Percentiles rank a stretch among this genome's conserved stretches.
Conservation (phyloP, 2,888 invertebrate species). For the Oeneis ivallda region DNA sequence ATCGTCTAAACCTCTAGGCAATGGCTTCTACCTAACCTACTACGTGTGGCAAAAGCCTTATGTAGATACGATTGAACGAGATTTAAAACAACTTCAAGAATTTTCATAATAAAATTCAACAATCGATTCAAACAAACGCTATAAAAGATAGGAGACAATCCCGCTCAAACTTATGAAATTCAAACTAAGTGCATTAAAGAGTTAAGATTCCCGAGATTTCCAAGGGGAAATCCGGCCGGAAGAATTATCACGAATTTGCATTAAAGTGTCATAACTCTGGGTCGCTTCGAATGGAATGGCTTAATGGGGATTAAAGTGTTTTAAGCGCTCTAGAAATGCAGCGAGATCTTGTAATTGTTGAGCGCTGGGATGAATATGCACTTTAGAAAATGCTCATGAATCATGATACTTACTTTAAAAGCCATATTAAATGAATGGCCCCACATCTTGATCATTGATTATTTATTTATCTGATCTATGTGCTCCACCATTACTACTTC, state of each 20-base stretch:
- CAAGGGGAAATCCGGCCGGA: constrained; percentile 22
- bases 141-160: constrained; percentile 4
- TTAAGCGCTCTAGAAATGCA: neutral
- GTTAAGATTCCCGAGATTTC: constrained; percentile 25
- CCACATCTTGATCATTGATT: no score
- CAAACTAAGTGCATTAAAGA: constrained; percentile 23
- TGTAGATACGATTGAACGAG: neutral
- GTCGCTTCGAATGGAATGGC: neutral
- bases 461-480: no score
- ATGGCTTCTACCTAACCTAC: no score
- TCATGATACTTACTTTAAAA: no score
- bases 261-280: constrained; percentile 25
- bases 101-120: neutral
- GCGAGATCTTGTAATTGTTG: constrained; percentile 5
- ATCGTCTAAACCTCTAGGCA: no score
- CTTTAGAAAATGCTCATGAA: neutral
- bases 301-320: constrained; percentile 3
- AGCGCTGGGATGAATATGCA: neutral
- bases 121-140: constrained; percentile 5
- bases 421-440: no score
- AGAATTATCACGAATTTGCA: constrained; percentile 24
- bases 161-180: constrained; percentile 23
- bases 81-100: no score
- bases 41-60: no score
- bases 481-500: no score